phyloP scores from a whole-genome alignment of 2,888 invertebrate genomes.

The Diabrotica balteata region DNA sequence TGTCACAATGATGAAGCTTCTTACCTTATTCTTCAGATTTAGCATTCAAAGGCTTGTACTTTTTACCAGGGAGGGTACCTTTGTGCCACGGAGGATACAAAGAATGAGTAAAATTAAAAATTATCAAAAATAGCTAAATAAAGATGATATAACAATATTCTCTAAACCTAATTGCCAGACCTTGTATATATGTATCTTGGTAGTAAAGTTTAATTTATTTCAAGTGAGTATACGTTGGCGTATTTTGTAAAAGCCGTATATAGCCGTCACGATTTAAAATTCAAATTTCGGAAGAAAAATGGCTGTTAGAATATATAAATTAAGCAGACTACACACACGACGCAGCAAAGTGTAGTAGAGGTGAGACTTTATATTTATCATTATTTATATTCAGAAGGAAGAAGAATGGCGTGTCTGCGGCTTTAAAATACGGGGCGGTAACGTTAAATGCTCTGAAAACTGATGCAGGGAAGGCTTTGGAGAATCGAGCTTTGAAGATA shows the following conservation, averaged over 20 bases:
- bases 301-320: conserved; percentile 32
- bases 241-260: background rate
- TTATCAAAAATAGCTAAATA: no score
- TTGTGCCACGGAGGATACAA: no score
- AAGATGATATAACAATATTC: no score
- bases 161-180: no score
- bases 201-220: no score
- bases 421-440: conserved; percentile 30
- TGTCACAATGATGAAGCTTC: no score
- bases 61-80: no score
- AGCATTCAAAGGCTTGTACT: no score
- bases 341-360: conserved; percentile 26
- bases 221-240: no score
- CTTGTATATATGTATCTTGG: no score
- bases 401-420: conserved; percentile 26
- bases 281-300: conserved; percentile 23
- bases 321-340: conserved; percentile 31
- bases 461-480: conserved; percentile 8
- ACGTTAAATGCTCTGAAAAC: conserved; percentile 34
- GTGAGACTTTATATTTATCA: conserved; percentile 34
- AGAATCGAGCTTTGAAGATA: background rate
- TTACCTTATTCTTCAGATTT: no score
- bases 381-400: conserved; percentile 35
- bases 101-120: no score
- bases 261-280: conserved; percentile 19